Evolutionary conservation across 2,113 vertebrate species (phyloP).

Genomic region (Agapornis roseicollis): DNA sequence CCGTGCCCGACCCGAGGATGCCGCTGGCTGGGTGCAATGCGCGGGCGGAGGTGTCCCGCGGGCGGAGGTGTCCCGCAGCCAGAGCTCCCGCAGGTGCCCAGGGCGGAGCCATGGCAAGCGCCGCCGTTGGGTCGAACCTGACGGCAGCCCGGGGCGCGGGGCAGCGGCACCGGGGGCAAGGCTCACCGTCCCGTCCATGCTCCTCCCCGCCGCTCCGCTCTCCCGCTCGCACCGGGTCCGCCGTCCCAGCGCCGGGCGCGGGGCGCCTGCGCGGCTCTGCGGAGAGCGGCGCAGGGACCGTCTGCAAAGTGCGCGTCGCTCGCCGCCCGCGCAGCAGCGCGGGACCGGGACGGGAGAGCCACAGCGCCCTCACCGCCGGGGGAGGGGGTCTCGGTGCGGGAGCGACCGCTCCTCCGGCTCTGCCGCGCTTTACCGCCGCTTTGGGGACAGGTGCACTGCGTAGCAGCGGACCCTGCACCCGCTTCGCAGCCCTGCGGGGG

Average conservation of each 20-base stretch:
- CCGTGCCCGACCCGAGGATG: neutral
- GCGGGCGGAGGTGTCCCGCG: neutral
- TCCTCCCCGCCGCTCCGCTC: neutral
- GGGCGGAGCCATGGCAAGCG: neutral
- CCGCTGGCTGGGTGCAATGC: neutral
- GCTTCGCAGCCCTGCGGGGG: neutral
- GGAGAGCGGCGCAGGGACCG: neutral
- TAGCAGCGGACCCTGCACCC: neutral
- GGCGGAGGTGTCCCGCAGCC: neutral
- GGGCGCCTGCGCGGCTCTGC: conserved; percentile 27
- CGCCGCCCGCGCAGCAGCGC: neutral
- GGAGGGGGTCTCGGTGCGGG: neutral
- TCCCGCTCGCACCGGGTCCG: neutral
- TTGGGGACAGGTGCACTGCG: too few relatives aligned
- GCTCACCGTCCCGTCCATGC: conserved; percentile 29
- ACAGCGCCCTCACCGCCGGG: neutral
- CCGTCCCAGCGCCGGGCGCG: neutral
- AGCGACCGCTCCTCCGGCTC: neutral
- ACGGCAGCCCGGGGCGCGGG: neutral
- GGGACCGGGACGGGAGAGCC: neutral
- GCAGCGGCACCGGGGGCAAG: neutral
- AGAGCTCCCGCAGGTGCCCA: neutral
- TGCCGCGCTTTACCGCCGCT: neutral
- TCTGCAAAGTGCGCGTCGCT: neutral
- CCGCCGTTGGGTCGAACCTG: neutral